Percentiles rank a stretch among this genome's conserved stretches.
Evolutionary conservation across 2,797 vertebrate genomes (phyloP).

Genomic region (Mormyrops boulengeri): DNA sequence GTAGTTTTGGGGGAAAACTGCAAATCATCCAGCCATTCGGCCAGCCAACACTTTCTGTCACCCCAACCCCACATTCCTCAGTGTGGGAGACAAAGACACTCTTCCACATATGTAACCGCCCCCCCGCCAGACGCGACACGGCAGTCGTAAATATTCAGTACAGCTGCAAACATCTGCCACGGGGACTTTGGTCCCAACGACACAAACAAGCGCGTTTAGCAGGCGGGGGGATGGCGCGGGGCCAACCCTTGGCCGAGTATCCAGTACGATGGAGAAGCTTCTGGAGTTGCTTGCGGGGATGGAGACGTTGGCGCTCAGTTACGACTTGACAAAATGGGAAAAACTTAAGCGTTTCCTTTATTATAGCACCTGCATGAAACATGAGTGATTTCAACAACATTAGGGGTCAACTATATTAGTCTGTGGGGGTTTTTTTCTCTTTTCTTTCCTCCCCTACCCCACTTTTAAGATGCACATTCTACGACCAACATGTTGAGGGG

Average conservation of each 20-base stretch:
- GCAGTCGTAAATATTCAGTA: slow-evolving; percentile 36
- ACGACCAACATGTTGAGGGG: too few species aligned
- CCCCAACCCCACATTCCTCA: slow-evolving; percentile 33
- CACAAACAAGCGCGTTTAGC: slow-evolving; percentile 46
- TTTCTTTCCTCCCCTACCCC: background rate
- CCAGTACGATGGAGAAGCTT: background rate
- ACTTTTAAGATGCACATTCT: background rate
- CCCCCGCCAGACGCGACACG: slow-evolving; percentile 40
- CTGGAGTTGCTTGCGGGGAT: background rate
- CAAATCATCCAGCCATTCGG: background rate
- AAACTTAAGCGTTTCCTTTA: background rate
- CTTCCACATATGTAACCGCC: slow-evolving; percentile 29
- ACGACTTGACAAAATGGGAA: background rate
- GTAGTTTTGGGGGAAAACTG: background rate
- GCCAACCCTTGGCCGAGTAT: background rate
- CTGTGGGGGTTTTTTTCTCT: background rate
- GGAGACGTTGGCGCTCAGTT: background rate
- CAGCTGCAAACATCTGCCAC: slow-evolving; percentile 50
- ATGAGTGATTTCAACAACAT: background rate
- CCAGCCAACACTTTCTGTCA: background rate
- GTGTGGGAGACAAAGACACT: slow-evolving; percentile 20
- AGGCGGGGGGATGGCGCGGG: slow-evolving; percentile 17
- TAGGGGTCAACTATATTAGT: background rate
- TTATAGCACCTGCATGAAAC: background rate
- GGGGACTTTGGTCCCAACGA: slow-evolving; percentile 23